Evolutionary conservation across 2,113 vertebrate genomes (phyloP).

Genomic region (Cheilinus undulatus): DNA sequence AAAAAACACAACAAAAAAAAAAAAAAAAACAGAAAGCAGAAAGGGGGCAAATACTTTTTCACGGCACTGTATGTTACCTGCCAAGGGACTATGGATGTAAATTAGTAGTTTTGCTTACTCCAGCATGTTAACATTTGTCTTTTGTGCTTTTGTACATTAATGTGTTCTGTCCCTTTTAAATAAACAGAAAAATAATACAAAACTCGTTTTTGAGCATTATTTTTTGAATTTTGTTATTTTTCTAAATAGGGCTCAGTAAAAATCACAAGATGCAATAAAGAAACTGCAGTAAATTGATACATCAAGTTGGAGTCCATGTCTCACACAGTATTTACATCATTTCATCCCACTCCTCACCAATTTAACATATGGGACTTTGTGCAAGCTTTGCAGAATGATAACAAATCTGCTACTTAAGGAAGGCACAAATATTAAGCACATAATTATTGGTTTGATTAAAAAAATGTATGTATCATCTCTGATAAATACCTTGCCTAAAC

Average conservation of each 20-base stretch:
- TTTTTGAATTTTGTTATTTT: slow-evolving; percentile 58
- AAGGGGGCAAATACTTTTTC: too few relatives aligned
- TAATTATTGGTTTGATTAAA: slow-evolving; percentile 28
- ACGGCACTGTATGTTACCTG: too few relatives aligned
- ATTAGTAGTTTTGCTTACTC: too few relatives aligned
- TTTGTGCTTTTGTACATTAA: too few relatives aligned
- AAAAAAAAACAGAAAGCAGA: too few relatives aligned
- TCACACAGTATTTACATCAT: slow-evolving; percentile 22
- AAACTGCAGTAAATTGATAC: slow-evolving; percentile 43
- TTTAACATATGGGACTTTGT: slow-evolving; percentile 45
- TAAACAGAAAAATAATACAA: background rate
- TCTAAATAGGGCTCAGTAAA: slow-evolving; percentile 59
- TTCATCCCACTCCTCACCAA: slow-evolving; percentile 43
- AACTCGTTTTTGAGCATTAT: slow-evolving; percentile 48
- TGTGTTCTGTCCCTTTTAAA: too few relatives aligned
- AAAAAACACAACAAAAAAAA: too few relatives aligned
- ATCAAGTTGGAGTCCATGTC: slow-evolving; percentile 26
- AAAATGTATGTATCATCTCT: slow-evolving; percentile 12
- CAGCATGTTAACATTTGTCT: too few relatives aligned
- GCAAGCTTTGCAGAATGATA: slow-evolving; percentile 59
- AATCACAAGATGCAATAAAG: slow-evolving; percentile 61
- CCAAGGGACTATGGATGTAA: too few relatives aligned
- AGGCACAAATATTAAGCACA: slow-evolving; percentile 56
- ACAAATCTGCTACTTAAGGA: slow-evolving; percentile 46
- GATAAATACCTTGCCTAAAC: slow-evolving; percentile 30